Evolutionary conservation across 2,797 vertebrate genomes (phyloP), one percentile per base, ranked within the genome.

Genomic region (Eremophila alpestris): DNA sequence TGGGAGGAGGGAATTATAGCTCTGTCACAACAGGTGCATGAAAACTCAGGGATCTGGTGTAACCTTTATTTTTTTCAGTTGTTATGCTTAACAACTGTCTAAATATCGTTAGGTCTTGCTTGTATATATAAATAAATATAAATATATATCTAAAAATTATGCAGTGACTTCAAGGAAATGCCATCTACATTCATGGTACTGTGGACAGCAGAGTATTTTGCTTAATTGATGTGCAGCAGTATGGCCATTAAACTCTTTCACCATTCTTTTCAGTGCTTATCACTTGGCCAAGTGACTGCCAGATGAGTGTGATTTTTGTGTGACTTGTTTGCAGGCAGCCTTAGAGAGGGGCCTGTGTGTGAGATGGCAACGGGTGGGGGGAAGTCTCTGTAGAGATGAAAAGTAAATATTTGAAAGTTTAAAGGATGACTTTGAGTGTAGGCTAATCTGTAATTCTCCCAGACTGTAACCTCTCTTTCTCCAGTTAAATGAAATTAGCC

Each of bases 41-140:
- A 64, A 90, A 83, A 71, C 51, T 79, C 11, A 3, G 21, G 24
- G 7, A 9, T 80, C n/a, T 77, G 22, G 5, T 5, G 2, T 77
- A 55, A 21, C 0, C 12, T 46, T 58, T 68, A 13, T 41, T 64
- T 82, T n/a, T 60, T 56, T 56, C 22, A 32, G 18, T 76, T 74
- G 18, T 83, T 86, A 54, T 0, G 1, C 9, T 75, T 78, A 54
- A 45, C 19, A 64, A 54, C 27, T 86, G 41, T 9, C 27, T 51
- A 46, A 86, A 68, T 74, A 56, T 45, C 59, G 29, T 26, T 86
- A 27, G 30, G 64, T 71, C 19, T 63, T 81, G 38, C 32, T 76
- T 11, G 20, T 26, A 4, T 67, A 4, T 51, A 3, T 16, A 14
- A n/a, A 2, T 20, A 9, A 15, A 9, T 13, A 13, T 18, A 5